These are phyloP conservation scores for Nanorana parkeri DNA, from an alignment of 2,113 vertebrate genomes.

Conservation along the genomic window DNA sequence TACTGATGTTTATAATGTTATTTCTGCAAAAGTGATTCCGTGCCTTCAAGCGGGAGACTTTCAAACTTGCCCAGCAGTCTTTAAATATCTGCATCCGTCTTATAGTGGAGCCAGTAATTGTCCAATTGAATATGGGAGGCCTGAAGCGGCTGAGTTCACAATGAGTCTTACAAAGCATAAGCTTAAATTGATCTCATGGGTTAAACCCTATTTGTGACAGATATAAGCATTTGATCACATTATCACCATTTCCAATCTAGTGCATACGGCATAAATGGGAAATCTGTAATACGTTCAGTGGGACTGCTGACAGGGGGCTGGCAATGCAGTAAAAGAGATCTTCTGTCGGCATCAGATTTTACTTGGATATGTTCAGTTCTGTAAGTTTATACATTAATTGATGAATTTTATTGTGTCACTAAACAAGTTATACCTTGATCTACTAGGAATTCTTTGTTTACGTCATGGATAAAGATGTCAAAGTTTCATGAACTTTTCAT, in stretches of 20 bases:
- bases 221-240: background rate
- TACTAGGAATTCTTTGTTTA: too few species aligned
- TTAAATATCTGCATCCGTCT: slow-evolving; percentile 21
- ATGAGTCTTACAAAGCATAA: slow-evolving; percentile 1
- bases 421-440: too few species aligned
- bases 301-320: too few species aligned
- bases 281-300: too few species aligned
- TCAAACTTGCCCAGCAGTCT: background rate
- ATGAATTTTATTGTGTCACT: too few species aligned
- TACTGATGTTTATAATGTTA: slow-evolving; percentile 41
- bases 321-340: too few species aligned
- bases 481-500: too few species aligned
- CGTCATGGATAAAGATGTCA: too few species aligned
- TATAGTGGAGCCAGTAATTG: slow-evolving; percentile 31
- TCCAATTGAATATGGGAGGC: slow-evolving; percentile 16
- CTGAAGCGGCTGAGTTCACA: background rate
- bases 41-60: slow-evolving; percentile 39
- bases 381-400: too few species aligned
- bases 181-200: slow-evolving; percentile 9
- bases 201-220: background rate
- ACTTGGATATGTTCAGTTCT: too few species aligned
- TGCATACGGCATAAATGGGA: background rate
- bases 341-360: too few species aligned
- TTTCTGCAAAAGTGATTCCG: slow-evolving; percentile 43
- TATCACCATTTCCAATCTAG: background rate